These are phyloP conservation scores for Mustela erminea DNA, from an alignment of 2,797 vertebrate genomes.

Conservation along the genomic window DNA sequence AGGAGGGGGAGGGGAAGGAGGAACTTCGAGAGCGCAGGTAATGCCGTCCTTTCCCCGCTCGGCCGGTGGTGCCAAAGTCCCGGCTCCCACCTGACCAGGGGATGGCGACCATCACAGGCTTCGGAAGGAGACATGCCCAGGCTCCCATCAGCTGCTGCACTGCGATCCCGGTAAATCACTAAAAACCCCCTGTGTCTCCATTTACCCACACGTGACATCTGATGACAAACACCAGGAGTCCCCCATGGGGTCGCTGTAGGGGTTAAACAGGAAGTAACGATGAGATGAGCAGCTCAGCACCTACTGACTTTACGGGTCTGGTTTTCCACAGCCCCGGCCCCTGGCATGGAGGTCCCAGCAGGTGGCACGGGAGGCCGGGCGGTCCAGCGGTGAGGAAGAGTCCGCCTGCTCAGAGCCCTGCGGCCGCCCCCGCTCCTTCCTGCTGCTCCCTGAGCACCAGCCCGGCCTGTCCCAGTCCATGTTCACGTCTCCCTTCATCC, in stretches of 20 bases:
- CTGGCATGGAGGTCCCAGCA: accelerated
- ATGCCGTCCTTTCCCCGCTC: accelerated
- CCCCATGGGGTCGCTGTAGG: accelerated
- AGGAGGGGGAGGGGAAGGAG: too few species aligned
- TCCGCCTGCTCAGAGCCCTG: accelerated
- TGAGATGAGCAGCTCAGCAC: accelerated
- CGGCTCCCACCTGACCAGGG: neutral
- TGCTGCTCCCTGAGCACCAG: neutral
- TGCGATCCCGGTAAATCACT: accelerated
- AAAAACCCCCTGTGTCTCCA: neutral
- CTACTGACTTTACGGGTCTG: accelerated
- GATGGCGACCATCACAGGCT: accelerated
- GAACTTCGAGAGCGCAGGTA: accelerated
- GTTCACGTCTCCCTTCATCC: neutral
- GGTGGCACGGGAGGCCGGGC: accelerated
- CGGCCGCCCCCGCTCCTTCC: too few species aligned
- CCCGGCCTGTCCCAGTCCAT: neutral
- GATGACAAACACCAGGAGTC: accelerated
- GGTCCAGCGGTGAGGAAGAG: neutral
- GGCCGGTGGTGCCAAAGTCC: neutral
- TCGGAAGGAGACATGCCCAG: too few species aligned
- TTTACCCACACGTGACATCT: accelerated
- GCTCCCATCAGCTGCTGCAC: neutral
- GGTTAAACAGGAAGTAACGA: neutral
- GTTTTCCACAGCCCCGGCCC: neutral